phyloP scores from a whole-genome alignment of 1,140 invertebrate genomes.

The Oscheius sp. region DNA sequence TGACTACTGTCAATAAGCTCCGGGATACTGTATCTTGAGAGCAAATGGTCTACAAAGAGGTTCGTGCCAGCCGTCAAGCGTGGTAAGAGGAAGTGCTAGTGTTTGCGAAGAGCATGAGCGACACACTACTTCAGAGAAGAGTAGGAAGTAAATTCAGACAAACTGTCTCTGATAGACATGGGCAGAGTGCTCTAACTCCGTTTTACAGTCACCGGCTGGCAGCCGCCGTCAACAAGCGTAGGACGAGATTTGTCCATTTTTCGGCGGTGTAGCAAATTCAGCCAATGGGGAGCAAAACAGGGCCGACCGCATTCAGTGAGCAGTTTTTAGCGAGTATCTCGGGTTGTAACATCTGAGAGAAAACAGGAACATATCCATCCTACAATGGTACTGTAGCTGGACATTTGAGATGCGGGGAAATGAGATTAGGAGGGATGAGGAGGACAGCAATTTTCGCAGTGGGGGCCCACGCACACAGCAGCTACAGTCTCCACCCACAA shows the following conservation, averaged over 20 bases:
- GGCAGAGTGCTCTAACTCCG: background rate
- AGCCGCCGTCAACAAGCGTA: background rate
- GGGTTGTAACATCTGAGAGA: background rate
- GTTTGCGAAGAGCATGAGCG: background rate
- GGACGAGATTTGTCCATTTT: constrained; percentile 2
- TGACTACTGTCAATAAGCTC: constrained; percentile 10
- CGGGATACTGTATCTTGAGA: constrained; percentile 9
- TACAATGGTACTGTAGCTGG: no score
- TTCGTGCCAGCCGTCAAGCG: background rate
- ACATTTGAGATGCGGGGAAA: no score
- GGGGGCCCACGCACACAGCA: background rate
- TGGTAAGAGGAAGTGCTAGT: background rate
- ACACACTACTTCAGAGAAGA: background rate
- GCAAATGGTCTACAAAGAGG: background rate
- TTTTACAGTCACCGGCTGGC: background rate
- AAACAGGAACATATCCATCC: background rate
- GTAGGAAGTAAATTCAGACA: background rate
- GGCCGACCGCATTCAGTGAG: no score
- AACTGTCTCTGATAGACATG: no score
- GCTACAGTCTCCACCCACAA: background rate
- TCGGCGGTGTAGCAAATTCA: background rate
- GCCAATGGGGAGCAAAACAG: no score
- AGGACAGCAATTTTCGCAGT: constrained; percentile 4
- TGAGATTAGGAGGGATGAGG: background rate
- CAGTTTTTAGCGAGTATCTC: background rate